These are phyloP conservation scores for Zaprionus vittiger DNA, from an alignment of 1,140 invertebrate species.

Conservation along the genomic window DNA sequence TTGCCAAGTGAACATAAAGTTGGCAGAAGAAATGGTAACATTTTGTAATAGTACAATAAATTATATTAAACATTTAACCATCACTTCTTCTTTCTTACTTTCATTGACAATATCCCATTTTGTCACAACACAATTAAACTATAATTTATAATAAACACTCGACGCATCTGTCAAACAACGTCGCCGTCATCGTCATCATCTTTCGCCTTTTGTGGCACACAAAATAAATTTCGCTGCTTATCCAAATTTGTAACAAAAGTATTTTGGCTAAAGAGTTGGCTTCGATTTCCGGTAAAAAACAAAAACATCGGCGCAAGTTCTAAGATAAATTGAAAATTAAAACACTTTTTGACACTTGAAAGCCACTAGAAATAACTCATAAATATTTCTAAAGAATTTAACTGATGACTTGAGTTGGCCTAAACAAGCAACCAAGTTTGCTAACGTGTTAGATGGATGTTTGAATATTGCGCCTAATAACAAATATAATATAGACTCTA, in stretches of 20 bases:
- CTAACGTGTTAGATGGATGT: neutral
- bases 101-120: conserved; percentile 1
- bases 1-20: neutral
- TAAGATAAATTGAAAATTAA: conserved; percentile 40
- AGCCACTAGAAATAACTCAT: conserved; percentile 3
- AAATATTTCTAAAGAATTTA: neutral
- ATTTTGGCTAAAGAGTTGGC: conserved; percentile 41
- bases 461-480: neutral
- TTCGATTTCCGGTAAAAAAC: conserved; percentile 43
- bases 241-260: conserved; percentile 67
- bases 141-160: conserved; percentile 29
- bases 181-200: neutral
- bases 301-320: conserved; percentile 18
- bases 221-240: conserved; percentile 67
- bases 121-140: conserved; percentile 8
- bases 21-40: neutral
- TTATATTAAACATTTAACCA: neutral
- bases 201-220: conserved; percentile 28
- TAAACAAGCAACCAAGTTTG: neutral
- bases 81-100: neutral
- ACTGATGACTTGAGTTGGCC: neutral
- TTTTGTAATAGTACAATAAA: conserved; percentile 15
- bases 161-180: conserved; percentile 57
- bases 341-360: conserved; percentile 8
- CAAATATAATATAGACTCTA: too few species aligned